phyloP scores from a whole-genome alignment of 2,888 invertebrate species.

The Drosophila algonquin region DNA sequence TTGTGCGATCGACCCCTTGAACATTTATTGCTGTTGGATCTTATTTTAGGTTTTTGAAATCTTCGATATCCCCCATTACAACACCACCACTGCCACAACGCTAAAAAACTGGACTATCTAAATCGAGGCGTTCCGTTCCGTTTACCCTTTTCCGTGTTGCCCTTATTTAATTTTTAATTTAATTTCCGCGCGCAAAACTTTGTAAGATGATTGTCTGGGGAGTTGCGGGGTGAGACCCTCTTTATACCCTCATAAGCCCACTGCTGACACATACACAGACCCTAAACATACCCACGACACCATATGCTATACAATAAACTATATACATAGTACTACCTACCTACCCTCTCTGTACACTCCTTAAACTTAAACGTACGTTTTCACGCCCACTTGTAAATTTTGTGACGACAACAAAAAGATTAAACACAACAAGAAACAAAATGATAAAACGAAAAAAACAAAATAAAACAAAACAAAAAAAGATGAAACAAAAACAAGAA shows the following conservation, averaged over 20 bases:
- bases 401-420: slow-evolving; percentile 56
- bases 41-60: slow-evolving; percentile 11
- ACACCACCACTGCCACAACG: slow-evolving; percentile 42
- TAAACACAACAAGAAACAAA: slow-evolving; percentile 13
- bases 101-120: slow-evolving; percentile 18
- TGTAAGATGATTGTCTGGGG: slow-evolving; percentile 52
- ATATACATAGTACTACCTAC: slow-evolving; percentile 36
- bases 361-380: slow-evolving; percentile 52
- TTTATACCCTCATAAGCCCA: slow-evolving; percentile 33
- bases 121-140: slow-evolving; percentile 20
- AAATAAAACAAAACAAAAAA: slow-evolving; percentile 12
- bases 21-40: slow-evolving; percentile 19
- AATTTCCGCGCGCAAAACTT: slow-evolving; percentile 51
- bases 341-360: slow-evolving; percentile 34
- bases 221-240: slow-evolving; percentile 6
- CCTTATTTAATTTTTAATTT: neutral
- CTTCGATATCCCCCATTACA: slow-evolving; percentile 8
- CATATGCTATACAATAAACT: slow-evolving; percentile 41
- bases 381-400: slow-evolving; percentile 72
- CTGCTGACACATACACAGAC: slow-evolving; percentile 25
- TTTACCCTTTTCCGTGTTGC: neutral
- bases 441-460: slow-evolving; percentile 10
- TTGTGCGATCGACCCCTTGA: slow-evolving; percentile 8
- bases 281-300: slow-evolving; percentile 49
- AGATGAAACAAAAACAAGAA: slow-evolving; percentile 30